Evolutionary conservation across 1,140 invertebrate genomes (phyloP), one percentile per base, ranked within the genome.

Genomic region (Eciton burchellii): DNA sequence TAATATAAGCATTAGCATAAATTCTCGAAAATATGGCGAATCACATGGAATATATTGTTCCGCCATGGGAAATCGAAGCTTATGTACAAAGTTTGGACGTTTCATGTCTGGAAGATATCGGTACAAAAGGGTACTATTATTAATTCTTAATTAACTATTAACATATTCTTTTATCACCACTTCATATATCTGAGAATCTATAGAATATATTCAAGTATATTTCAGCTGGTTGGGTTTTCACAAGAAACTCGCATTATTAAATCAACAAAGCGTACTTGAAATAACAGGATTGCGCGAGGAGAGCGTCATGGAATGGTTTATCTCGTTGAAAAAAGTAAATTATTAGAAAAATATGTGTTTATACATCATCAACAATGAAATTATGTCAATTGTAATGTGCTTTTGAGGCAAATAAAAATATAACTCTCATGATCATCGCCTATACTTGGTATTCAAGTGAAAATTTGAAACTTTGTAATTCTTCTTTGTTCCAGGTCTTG

Each of bases 251-350:
- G 95, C 97, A 85, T 96, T 97, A 90, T 90, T 98, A n/a, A 96
- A 96, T 84, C 96, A 97, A 90, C 96, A 97, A 94, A 96, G 96
- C 45, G 94, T 96, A 83, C 93, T 97, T 24, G 97, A 98, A 94
- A 96, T 96, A 24, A 94, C 93, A 14, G 93, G 94, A 29, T 91
- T 96, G 84, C 95, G 95, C 65, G 96, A 97, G 89, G 97, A 97
- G 93, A 94, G 95, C 41, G 95, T 97, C 0, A 97, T 97, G 91
- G 96, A 97, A 92, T 94, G 94, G 45, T 93, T 97, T 45, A 94
- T 96, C 77, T 94, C 94, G 24, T 94, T 94, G 84, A 94, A 95
- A 79, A 97, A 96, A 93, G 96, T 96, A 93, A 85, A 65, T 82
- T 71, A 35, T 60, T 26, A 70, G 14, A 56, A 6, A 35, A 35